A percentile compares a stretch with the other conserved stretches of the same genome.
Conservation (phyloP, 2,888 invertebrate species). For the Drosophila atripex region DNA sequence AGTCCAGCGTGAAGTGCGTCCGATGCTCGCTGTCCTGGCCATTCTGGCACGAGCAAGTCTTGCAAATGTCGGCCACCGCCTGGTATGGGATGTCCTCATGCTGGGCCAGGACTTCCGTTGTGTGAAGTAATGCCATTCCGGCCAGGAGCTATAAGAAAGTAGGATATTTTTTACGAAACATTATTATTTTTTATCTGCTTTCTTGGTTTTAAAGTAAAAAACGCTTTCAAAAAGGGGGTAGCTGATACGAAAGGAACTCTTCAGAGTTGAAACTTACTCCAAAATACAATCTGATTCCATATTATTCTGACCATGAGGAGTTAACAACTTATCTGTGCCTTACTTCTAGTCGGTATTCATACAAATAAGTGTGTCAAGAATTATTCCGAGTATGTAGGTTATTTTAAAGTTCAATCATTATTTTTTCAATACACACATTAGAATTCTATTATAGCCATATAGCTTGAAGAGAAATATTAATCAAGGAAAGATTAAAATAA, state of each 20-base stretch:
- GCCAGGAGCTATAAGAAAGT: conserved; percentile 56
- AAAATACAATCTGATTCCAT: not conserved
- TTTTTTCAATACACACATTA: too few species aligned
- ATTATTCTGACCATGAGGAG: not conserved
- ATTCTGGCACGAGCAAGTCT: conserved; percentile 77
- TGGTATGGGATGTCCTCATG: conserved; percentile 82
- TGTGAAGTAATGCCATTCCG: conserved; percentile 24
- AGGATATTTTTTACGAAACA: too few species aligned
- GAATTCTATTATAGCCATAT: too few species aligned
- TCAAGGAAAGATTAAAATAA: too few species aligned
- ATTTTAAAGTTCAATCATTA: too few species aligned
- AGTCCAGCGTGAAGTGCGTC: conserved; percentile 76
- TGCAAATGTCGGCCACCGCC: conserved; percentile 78
- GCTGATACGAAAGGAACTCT: too few species aligned
- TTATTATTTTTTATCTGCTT: too few species aligned
- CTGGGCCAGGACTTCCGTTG: conserved; percentile 53
- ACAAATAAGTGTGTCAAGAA: not conserved
- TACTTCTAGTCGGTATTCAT: not conserved
- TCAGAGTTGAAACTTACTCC: too few species aligned
- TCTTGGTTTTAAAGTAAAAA: too few species aligned
- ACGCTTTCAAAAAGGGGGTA: too few species aligned
- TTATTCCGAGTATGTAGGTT: not conserved
- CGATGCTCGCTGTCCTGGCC: conserved; percentile 65
- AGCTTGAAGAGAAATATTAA: too few species aligned
- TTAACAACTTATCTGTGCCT: not conserved